Conservation (phyloP, 2,888 invertebrate genomes). For the Papilio protenor region DNA sequence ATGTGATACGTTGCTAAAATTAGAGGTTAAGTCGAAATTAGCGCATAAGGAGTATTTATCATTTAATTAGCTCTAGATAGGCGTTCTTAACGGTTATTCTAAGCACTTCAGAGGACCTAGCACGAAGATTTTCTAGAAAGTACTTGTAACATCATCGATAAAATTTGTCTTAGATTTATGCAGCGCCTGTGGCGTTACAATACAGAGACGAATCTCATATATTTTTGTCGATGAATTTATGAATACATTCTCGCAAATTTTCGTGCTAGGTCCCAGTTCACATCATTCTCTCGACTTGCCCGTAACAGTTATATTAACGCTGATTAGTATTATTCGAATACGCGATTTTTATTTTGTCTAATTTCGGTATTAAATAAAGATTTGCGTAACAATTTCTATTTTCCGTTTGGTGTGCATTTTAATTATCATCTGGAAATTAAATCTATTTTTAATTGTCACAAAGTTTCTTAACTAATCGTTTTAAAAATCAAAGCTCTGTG, state of each 20-base stretch:
- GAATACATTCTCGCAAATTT: background rate
- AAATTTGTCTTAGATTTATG: background rate
- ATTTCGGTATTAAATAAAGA: background rate
- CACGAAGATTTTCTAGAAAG: background rate
- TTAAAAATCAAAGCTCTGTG: background rate
- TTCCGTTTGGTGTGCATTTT: conserved; percentile 36
- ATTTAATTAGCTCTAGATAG: conserved; percentile 76
- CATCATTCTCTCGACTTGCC: conserved; percentile 61
- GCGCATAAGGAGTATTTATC: conserved; percentile 80
- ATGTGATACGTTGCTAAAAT: conserved; percentile 80
- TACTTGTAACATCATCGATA: background rate
- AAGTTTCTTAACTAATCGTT: background rate
- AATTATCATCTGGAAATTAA: background rate
- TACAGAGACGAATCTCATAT: background rate
- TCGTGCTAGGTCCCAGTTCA: conserved; percentile 53
- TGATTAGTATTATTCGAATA: conserved; percentile 46
- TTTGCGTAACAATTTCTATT: conserved; percentile 30
- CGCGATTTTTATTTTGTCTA: conserved; percentile 19
- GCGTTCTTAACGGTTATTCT: conserved; percentile 69
- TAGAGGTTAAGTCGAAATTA: conserved; percentile 72
- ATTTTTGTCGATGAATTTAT: background rate
- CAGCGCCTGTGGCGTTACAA: background rate
- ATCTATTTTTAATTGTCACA: background rate
- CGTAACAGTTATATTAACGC: conserved; percentile 42
- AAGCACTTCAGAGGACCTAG: conserved; percentile 58